Evolutionary conservation across 2,888 invertebrate species (phyloP), one percentile per base, ranked within the genome.

Genomic region (Terebella lapidaria): DNA sequence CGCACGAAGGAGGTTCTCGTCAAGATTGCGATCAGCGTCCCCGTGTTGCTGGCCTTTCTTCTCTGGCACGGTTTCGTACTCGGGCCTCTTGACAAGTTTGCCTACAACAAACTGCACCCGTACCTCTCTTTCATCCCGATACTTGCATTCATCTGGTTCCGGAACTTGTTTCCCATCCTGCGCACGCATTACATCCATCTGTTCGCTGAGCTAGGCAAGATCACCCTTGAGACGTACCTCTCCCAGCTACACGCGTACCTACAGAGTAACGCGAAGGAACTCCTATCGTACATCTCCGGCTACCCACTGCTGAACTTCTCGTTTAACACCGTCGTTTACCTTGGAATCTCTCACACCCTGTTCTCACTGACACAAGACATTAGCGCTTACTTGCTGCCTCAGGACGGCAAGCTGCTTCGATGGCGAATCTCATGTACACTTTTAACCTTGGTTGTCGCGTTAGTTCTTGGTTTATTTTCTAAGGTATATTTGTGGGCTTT

Each of bases 201-300:
- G 63, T 73, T 74, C 60, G 70, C 69, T 4, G 69, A 64, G 65
- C 54, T 74, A 24, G 74, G 74, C 20, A 73, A 72, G 64, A 72
- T 74, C 42, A 74, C 74, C 1, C 61, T 74, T 27, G 74, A 74
- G 62, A 74, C 74, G 1, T 74, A 74, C 60, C 63, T 74, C 18
- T 71, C 72, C 0, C 74, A 74, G 64, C 64, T 74, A 0, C 74
- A 74, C 57, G 60, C 73, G 4, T 74, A 73, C 46, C 63, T 74
- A 29, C 71, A 73, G 63, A 71, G 72, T 20, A 73, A 74, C 54
- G 74, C 74, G 15, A 72, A 73, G 53, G 62, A 71, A 30, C 57
- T 71, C 4, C 66, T 73, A n/a, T 67, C 67, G 1, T 73, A 71
- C 55, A 56, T 74, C 18, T 64, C 66, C 1, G 64, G 63, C 1